Evolutionary conservation across 2,113 vertebrate species (phyloP), one percentile per base, ranked within the genome.

Genomic region (Lophotis ruficrista): DNA sequence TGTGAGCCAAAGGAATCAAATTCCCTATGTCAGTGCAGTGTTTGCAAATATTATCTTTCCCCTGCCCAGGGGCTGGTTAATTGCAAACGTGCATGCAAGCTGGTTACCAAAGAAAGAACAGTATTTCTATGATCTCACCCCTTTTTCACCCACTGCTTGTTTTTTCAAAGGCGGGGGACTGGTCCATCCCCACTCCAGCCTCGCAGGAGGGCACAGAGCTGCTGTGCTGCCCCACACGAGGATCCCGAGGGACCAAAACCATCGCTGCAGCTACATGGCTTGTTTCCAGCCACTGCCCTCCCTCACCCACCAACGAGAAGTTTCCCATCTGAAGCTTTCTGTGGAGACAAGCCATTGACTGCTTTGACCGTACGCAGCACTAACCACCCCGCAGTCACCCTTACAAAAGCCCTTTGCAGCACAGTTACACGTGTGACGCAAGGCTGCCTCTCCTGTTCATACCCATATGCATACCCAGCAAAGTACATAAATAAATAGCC

Each of bases 401-500:
- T 54, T 12, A 5, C 23, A 31, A 10, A 8, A 61, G 61, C 54
- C 65, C 38, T 23, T 9, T 12, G 30, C 6, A 51, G 84, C 65
- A 10, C 45, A 21, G n/a, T 13, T 45, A 11, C 58, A 3, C 2
- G 2, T 3, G 71, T 41, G 83, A 11, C 66, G 48, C 1, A 1
- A 4, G 0, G 27, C 70, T 22, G 37, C 0, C 48, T 12, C 60
- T 72, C 60, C 71, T 30, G 75, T 91, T 84, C 84, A 20, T 27
- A 14, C 72, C 79, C 91, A 27, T 73, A 56, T 68, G 87, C 88
- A 93, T 21, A 57, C 25, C 65, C 79, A 58, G 89, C 71, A 53
- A 61, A 89, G 89, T 18, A 57, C 60, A 11, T 93, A 87, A 94
- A 95, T 93, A 96, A 97, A 97, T 56, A 94, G 83, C 94, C 24